These are phyloP conservation scores for Circaetus cinerascens DNA, from an alignment of 2,113 vertebrate genomes.

Conservation along the genomic window DNA sequence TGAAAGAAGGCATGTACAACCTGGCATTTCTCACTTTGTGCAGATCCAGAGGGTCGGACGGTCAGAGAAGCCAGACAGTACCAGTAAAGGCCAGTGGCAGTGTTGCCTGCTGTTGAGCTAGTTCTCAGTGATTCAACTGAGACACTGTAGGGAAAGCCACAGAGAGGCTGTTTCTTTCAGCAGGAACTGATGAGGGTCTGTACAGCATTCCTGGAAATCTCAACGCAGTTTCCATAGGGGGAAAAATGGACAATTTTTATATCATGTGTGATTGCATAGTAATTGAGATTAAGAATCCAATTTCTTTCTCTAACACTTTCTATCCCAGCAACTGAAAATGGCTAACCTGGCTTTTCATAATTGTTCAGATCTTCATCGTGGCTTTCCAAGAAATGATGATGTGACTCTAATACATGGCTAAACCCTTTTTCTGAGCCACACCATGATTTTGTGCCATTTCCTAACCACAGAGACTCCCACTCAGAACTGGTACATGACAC, in stretches of 20 bases:
- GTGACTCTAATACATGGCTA: not conserved
- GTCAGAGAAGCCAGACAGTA: constrained; percentile 15
- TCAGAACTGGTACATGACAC: not conserved
- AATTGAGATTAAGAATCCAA: constrained; percentile 52
- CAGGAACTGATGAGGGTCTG: constrained; percentile 14
- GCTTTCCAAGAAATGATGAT: constrained; percentile 30
- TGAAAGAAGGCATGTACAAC: not conserved
- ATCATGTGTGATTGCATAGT: constrained; percentile 17
- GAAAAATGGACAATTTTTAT: constrained; percentile 58
- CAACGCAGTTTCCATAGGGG: constrained; percentile 31
- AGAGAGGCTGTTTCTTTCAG: constrained; percentile 28
- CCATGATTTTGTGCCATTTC: not conserved
- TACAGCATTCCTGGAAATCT: constrained; percentile 58
- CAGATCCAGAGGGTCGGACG: not conserved
- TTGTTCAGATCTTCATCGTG: constrained; percentile 12
- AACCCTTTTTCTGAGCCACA: constrained; percentile 7
- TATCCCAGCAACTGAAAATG: constrained; percentile 55
- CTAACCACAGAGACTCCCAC: constrained; percentile 4
- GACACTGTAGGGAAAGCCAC: not conserved
- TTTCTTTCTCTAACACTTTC: constrained; percentile 61
- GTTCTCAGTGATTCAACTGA: not conserved
- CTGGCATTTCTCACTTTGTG: constrained; percentile 32
- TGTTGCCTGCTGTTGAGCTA: constrained; percentile 12
- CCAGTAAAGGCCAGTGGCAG: not conserved
- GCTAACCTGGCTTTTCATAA: constrained; percentile 36